Conservation (phyloP, 2,888 invertebrate genomes). For the Lottia gigantea region DNA sequence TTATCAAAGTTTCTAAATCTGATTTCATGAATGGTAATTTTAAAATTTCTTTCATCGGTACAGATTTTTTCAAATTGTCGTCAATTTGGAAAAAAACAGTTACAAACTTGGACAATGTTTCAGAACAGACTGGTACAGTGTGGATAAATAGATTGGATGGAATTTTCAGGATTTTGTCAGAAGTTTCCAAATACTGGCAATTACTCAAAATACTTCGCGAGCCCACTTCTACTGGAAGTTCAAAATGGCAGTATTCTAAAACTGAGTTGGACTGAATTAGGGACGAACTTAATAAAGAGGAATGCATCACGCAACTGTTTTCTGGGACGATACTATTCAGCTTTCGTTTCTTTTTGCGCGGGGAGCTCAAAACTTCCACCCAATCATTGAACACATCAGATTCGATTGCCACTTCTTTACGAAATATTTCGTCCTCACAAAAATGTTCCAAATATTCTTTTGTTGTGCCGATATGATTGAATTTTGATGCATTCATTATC, state of each 20-base stretch:
- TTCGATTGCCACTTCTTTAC: constrained; percentile 49
- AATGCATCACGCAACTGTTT: constrained; percentile 63
- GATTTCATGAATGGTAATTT: constrained; percentile 46
- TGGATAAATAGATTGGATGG: constrained; percentile 60
- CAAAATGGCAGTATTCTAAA: constrained; percentile 67
- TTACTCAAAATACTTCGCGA: constrained; percentile 65
- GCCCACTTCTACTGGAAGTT: constrained; percentile 53
- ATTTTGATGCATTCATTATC: constrained; percentile 66
- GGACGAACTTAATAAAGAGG: constrained; percentile 44
- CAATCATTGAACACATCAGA: constrained; percentile 55
- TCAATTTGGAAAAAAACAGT: constrained; percentile 58
- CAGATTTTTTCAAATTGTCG: constrained; percentile 62
- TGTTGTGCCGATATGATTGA: constrained; percentile 70
- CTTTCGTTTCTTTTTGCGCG: not conserved
- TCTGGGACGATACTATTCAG: constrained; percentile 27
- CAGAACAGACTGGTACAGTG: constrained; percentile 54
- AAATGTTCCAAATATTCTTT: constrained; percentile 62
- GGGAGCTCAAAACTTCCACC: constrained; percentile 23
- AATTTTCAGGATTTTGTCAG: constrained; percentile 26
- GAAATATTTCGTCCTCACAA: constrained; percentile 52
- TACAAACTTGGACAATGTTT: constrained; percentile 44
- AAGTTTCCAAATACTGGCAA: constrained; percentile 47
- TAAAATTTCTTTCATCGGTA: constrained; percentile 24
- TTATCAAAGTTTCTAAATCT: constrained; percentile 31
- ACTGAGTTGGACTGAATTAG: constrained; percentile 46